Evolutionary conservation across 2,888 invertebrate species (phyloP), one percentile per base, ranked within the genome.

Genomic region (Rhagonycha lutea): DNA sequence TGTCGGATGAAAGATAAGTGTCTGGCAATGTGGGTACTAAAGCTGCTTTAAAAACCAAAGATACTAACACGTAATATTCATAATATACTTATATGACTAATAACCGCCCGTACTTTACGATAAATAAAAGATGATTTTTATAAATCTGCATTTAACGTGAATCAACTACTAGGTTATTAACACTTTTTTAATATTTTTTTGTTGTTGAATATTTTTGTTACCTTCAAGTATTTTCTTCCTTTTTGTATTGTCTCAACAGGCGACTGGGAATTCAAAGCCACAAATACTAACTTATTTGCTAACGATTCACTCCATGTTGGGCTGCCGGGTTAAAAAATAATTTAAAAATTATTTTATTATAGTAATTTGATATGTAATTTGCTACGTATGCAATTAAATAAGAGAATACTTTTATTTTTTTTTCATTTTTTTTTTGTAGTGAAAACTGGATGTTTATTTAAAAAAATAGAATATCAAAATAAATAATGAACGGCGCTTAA

Each of bases 401-500:
- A n/a, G n/a, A 47, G n/a, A 47, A 47, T n/a, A 47, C n/a, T 47
- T n/a, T 47, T 47, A 47, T 47, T 47, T n/a, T n/a, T n/a, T 12
- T n/a, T 8, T 47, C 7, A 7, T n/a, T 8, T n/a, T 47, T 47
- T 29, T n/a, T 47, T 47, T 47, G 12, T 47, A 8, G 47, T n/a
- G n/a, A n/a, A 47, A 47, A 47, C 47, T n/a, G 47, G 47, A 47
- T 47, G 7, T 65, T 65, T 65, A 65, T 14, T 65, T 65, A 65
- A 65, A 65, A 65, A 14, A 65, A 65, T 12, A 65, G 24, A 47
- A 69, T 24, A 14, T 24, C 14, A 18, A 23, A 69, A n/a, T 69
- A 70, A 70, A 62, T 70, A 70, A 61, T 70, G 14, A 70, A 71
- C 61, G 74, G 74, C 71, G 73, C 71, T 74, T 68, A 74, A 68